Conservation (phyloP, 2,797 vertebrate genomes). For the Lagodon rhomboides region DNA sequence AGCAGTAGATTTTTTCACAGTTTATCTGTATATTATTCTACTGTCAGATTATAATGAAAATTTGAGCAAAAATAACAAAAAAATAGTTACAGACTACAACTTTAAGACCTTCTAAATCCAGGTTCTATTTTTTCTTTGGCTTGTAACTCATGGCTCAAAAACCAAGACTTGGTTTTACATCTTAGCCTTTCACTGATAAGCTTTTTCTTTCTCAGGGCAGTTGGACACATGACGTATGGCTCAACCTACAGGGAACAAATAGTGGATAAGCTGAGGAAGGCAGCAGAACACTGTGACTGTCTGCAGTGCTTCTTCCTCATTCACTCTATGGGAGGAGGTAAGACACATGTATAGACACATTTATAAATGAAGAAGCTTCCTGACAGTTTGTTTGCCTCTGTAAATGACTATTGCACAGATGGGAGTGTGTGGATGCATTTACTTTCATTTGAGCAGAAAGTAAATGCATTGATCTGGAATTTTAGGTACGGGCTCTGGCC, state of each 20-base stretch:
- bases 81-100: too few species aligned
- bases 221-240: constrained; percentile 93
- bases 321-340: constrained; percentile 99
- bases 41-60: too few species aligned
- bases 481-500: constrained; percentile 94
- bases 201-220: constrained; percentile 86
- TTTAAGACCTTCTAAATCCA: too few species aligned
- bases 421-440: neutral
- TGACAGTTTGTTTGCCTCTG: neutral
- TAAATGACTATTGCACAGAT: neutral
- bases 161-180: neutral
- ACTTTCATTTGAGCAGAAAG: neutral
- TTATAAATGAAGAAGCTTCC: neutral
- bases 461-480: constrained; percentile 2
- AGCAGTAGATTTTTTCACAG: too few species aligned
- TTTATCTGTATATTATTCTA: too few species aligned
- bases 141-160: too few species aligned
- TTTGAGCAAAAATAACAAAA: too few species aligned
- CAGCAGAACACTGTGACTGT: constrained; percentile 95
- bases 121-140: too few species aligned
- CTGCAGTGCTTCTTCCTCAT: constrained; percentile 97
- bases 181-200: neutral
- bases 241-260: constrained; percentile 90
- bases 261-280: constrained; percentile 91
- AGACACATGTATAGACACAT: constrained; percentile 42